phyloP scores from a whole-genome alignment of 1,140 invertebrate genomes.

The Tetraneura akinire region DNA sequence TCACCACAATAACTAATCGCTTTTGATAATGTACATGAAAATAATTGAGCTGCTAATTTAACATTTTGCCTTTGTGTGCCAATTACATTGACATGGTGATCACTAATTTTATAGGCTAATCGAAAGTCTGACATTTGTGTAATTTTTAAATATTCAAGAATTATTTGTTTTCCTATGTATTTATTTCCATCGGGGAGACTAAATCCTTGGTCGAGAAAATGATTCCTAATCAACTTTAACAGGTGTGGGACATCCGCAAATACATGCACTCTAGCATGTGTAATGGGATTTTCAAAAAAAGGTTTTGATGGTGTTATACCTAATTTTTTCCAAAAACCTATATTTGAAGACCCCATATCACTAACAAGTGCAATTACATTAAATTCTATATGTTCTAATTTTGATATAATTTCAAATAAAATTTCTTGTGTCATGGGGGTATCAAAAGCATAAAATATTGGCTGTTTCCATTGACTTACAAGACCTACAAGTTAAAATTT shows the following conservation, averaged over 20 bases:
- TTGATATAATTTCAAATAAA: not conserved
- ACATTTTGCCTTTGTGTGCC: not conserved
- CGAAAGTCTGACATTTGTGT: not conserved
- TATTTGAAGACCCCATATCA: not conserved
- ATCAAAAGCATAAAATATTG: conserved; percentile 10
- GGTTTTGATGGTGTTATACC: not conserved
- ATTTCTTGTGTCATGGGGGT: not conserved
- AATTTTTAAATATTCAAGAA: not conserved
- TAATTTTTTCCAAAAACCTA: not conserved
- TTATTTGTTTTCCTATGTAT: not conserved
- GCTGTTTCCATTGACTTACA: conserved; percentile 7
- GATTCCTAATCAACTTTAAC: not conserved
- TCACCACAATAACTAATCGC: not conserved
- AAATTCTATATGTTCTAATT: not conserved
- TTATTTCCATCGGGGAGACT: not conserved
- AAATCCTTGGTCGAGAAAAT: not conserved
- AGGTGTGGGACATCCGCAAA: not conserved
- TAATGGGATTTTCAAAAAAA: not conserved
- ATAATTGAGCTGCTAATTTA: not conserved
- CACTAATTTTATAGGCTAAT: not conserved
- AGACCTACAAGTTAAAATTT: not conserved
- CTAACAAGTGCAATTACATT: not conserved
- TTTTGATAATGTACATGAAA: not conserved
- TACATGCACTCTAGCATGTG: not conserved
- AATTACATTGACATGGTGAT: not conserved